phyloP scores from a whole-genome alignment of 2,113 vertebrate species.

The Poeciliopsis turrubarensis region DNA sequence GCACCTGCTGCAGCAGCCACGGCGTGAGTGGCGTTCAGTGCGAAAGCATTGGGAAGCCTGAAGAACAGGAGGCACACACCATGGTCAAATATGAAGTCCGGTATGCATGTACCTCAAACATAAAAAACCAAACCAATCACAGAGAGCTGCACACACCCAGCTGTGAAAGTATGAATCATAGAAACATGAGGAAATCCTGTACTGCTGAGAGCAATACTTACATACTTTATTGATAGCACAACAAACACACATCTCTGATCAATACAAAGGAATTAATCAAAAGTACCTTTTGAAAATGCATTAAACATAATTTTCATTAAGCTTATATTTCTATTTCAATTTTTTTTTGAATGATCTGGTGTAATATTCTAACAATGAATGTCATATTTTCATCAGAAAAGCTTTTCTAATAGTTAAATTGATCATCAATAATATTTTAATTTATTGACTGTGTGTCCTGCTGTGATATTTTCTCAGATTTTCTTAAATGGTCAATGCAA shows the following conservation, averaged over 20 bases:
- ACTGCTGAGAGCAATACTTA: background rate
- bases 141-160: background rate
- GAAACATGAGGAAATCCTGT: background rate
- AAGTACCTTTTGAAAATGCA: too few relatives aligned
- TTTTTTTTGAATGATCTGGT: too few relatives aligned
- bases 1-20: slow-evolving; percentile 63
- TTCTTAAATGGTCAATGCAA: too few relatives aligned
- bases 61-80: background rate
- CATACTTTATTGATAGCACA: background rate
- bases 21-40: slow-evolving; percentile 79
- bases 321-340: too few relatives aligned
- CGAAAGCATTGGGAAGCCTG: slow-evolving; percentile 90
- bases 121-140: background rate
- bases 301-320: too few relatives aligned
- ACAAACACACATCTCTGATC: background rate
- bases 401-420: too few relatives aligned
- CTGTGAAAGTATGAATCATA: background rate
- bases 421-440: too few relatives aligned
- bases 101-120: background rate
- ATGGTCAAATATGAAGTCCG: background rate
- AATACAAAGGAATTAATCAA: too few relatives aligned
- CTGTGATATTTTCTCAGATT: too few relatives aligned
- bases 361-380: too few relatives aligned
- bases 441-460: too few relatives aligned
- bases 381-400: too few relatives aligned